Base-by-base conservation (phyloP, 2,113 vertebrate species). In the Callithrix jacchus region DNA sequence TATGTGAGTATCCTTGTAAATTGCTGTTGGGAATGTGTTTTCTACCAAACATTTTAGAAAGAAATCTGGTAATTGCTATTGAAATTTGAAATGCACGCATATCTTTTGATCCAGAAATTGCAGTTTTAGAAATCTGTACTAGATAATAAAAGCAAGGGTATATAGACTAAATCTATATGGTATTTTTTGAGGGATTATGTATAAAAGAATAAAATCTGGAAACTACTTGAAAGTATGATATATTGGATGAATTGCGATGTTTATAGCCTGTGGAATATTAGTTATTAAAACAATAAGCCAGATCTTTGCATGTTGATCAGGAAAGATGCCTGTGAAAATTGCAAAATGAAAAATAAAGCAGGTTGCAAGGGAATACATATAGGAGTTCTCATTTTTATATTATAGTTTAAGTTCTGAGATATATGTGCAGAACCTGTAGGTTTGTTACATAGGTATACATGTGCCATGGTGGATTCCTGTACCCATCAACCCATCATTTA, bases 141-240 rank as follows among this genome's bases (percentile, higher is more conserved):
- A 91, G 73, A 35, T 73, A 56, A 91, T 84, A 56, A 56, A 83
- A 91, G n/a, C 12, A 80, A 42, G 8, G 74, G 11, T n/a, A 61
- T 8, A 45, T 83, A 54, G 32, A 25, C 3, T 95, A 71, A 35
- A 80, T 52, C n/a, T 47, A 45, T 70, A 82, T 2, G 32, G 56
- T 70, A 58, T 70, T 87, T 74, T 74, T 21, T 88, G 14, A 82
- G 47, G 32, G 13, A 32, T 85, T 30, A 80, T 73, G 40, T 89
- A 68, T 89, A 73, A 95, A 49, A 30, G 42, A 94, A 83, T 70
- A 58, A 58, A 92, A 81, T 89, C 40, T 82, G 30, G 27, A 89
- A 93, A 77, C 18, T 77, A 87, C 35, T 85, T 88, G 61, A 95
- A 96, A 93, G 42, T 64, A 40, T 8, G 93, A 80, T 32, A 73